A percentile compares a stretch with the other conserved stretches of the same genome.
These are phyloP conservation scores for Tenthredo amoena DNA, from an alignment of 2,888 invertebrate species.

Conservation along the genomic window DNA sequence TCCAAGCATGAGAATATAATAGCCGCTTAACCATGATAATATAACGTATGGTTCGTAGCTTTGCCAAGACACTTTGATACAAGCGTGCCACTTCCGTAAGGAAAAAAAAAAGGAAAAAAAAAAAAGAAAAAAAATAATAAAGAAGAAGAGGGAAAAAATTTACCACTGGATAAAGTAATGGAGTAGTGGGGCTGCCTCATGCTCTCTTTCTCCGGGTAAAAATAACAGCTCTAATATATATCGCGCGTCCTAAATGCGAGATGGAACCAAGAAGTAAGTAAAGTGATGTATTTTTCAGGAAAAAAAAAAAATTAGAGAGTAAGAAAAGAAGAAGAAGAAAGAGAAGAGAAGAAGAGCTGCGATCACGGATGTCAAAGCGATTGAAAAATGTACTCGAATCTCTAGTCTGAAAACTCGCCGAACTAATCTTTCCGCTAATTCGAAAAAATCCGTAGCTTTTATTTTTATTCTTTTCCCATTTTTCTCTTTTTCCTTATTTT, in stretches of 20 bases:
- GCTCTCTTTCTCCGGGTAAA: background rate
- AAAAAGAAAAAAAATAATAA: background rate
- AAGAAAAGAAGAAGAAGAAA: background rate
- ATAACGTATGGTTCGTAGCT: constrained; percentile 72
- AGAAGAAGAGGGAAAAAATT: background rate
- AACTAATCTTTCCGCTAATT: background rate
- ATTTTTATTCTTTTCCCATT: background rate
- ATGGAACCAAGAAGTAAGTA: constrained; percentile 4
- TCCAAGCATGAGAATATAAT: constrained; percentile 32
- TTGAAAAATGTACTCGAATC: background rate
- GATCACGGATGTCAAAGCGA: background rate
- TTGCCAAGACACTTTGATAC: constrained; percentile 66
- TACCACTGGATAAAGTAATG: constrained; percentile 30
- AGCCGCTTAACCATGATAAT: constrained; percentile 60
- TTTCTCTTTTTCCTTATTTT: background rate
- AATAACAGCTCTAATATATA: constrained; percentile 39
- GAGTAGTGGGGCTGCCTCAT: background rate
- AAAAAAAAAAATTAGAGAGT: background rate
- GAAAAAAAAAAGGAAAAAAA: background rate
- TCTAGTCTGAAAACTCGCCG: background rate
- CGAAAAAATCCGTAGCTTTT: background rate
- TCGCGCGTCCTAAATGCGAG: constrained; percentile 15
- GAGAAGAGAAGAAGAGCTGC: background rate
- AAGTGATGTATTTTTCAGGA: background rate
- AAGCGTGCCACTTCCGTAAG: constrained; percentile 36